Evolutionary conservation across 2,797 vertebrate species (phyloP).

Genomic region (Monodelphis domestica): DNA sequence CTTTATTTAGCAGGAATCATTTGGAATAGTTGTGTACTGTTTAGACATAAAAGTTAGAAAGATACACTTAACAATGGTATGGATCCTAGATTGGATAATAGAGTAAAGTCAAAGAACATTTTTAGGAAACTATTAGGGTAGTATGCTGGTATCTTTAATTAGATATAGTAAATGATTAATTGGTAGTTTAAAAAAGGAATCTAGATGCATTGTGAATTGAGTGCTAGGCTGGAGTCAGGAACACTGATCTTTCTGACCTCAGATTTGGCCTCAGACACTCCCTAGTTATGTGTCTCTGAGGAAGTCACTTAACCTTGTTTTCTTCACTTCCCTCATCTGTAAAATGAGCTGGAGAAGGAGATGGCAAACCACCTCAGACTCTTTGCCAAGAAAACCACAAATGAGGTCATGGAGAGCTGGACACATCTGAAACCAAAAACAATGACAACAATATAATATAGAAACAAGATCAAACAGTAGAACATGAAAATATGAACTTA

Average conservation of each 20-base stretch:
- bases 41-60: neutral
- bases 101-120: neutral
- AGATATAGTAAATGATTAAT: neutral
- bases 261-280: neutral
- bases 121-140: neutral
- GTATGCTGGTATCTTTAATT: neutral
- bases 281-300: neutral
- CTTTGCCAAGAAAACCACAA: neutral
- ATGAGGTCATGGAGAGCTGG: neutral
- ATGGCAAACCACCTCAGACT: neutral
- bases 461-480: neutral
- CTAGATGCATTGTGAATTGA: neutral
- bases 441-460: neutral
- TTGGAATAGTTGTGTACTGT: neutral
- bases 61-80: neutral
- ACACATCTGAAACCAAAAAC: neutral
- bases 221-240: neutral
- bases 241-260: neutral
- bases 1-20: neutral
- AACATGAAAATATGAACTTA: neutral
- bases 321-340: neutral
- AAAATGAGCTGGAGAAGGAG: neutral
- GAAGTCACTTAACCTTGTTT: neutral
- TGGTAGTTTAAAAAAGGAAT: neutral
- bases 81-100: neutral